Evolutionary conservation across 2,888 invertebrate genomes (phyloP), one percentile per base, ranked within the genome.

Genomic region (Ypsolopha sequella): DNA sequence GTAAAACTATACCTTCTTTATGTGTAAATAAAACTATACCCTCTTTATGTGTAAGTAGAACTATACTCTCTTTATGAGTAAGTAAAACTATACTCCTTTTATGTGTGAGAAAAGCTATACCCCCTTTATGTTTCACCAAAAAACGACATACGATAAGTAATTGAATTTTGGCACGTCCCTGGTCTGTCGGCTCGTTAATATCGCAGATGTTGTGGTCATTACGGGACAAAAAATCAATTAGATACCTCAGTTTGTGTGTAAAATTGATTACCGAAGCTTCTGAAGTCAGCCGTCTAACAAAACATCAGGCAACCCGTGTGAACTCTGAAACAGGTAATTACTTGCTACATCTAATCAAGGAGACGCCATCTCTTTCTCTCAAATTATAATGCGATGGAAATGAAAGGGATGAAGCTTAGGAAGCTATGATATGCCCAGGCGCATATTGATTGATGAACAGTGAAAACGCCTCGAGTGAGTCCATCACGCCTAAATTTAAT

Each of bases 401-500:
- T 51, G 67, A 81, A 64, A 63, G 72, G 68, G 79, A 82, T 38
- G 53, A 56, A 43, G 54, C 60, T 65, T 73, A 74, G 74, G 73
- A 75, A 80, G 73, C 74, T 77, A 78, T 33, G 33, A 73, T 73
- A 64, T 69, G 72, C 63, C 66, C 63, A 68, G 73, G 68, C 70
- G 65, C 63, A 61, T 54, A 70, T 76, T 85, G 85, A 86, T 86
- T 86, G 84, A 86, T 86, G 85, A 80, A 85, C 81, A 80, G 75
- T 77, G 84, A 84, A 82, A 82, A 84, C 85, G 85, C 85, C 85
- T 85, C 72, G 68, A 79, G 79, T 77, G 70, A 74, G 74, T 75
- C 78, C 76, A 82, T 82, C 79, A 80, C 76, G 76, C 77, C 81
- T 80, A 82, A 85, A 84, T 84, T 84, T 75, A 85, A 85, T 85